Evolutionary conservation across 92 coral and sea anemone species (phyloP), one percentile per base, ranked within the genome.

Genomic region (Palythoa caribaeorum): DNA sequence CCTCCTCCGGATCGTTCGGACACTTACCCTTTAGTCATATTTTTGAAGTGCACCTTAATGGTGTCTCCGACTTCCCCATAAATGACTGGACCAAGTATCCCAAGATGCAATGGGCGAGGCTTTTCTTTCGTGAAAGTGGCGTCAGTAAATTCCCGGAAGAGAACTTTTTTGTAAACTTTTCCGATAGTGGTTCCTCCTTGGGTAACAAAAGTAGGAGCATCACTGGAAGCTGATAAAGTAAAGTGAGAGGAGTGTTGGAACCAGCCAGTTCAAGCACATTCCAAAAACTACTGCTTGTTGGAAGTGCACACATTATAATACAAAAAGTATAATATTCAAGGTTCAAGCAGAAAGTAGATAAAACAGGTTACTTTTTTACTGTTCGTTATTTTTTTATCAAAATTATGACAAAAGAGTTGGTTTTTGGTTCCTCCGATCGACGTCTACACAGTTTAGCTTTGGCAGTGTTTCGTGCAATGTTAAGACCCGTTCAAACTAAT

Each of bases 1-100:
- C 2, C 70, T 5, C 17, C 5, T 5, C 17, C 17, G 17, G 1
- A 62, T 19, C 0, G 19, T 6, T 19, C 9, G 6, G 6, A 21
- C 14, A n/a, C 36, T 4, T 80, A 80, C 85, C 85, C 44, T 80
- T 12, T 20, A 10, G 38, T n/a, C 40, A 38, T 89, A 79, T 96
- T 96, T 84, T 90, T 94, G 87, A 96, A 96, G 71, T 83, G 87
- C 51, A 96, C 92, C 79, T 59, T 65, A 73, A 96, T 88, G 52
- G 89, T 91, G 83, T 96, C 98, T 10, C 98, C 98, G 14, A 88
- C 95, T 77, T 96, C 98, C 10, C 94, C 98, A 73, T 91, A 89
- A 20, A 96, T 68, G 21, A 96, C 73, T 44, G 98, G 98, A 2
- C 98, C 98, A 20, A 96, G 84, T 10, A 94, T 83, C 7, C 98